Evolutionary conservation across 1,140 invertebrate species (phyloP).

Genomic region (Hormaphis cornu): DNA sequence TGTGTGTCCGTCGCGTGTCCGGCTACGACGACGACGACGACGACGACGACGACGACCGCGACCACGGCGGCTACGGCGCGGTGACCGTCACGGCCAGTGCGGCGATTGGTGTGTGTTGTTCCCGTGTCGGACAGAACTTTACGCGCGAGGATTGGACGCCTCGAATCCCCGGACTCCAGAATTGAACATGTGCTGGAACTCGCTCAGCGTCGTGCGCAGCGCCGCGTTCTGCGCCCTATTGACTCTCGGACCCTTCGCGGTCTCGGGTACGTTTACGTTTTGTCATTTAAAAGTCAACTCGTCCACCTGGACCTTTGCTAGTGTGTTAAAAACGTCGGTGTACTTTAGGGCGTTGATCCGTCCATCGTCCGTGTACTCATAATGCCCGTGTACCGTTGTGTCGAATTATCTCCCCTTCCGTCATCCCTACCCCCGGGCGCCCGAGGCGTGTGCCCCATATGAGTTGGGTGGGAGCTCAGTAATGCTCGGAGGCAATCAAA

Average conservation of each 20-base stretch:
- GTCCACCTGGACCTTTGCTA: not conserved
- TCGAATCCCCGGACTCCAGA: not conserved
- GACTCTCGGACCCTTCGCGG: not conserved
- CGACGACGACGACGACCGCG: not conserved
- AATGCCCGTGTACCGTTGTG: not conserved
- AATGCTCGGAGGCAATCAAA: too few relatives aligned
- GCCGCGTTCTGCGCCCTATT: slow-evolving; percentile 8
- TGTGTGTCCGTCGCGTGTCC: too few relatives aligned
- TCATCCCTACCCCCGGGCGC: too few relatives aligned
- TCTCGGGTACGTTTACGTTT: slow-evolving; percentile 16
- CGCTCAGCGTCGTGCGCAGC: slow-evolving; percentile 5
- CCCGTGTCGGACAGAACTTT: too few relatives aligned
- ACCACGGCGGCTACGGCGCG: not conserved
- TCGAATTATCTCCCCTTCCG: not conserved
- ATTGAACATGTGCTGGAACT: slow-evolving; percentile 23
- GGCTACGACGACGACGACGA: not conserved
- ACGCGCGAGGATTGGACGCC: not conserved
- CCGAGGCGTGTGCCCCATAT: not conserved
- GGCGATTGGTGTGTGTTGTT: not conserved
- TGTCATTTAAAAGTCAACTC: too few relatives aligned
- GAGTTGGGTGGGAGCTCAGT: not conserved
- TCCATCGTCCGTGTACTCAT: not conserved
- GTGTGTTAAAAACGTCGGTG: too few relatives aligned
- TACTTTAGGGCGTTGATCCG: slow-evolving; percentile 15
- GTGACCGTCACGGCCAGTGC: not conserved